Evolutionary conservation across 2,113 vertebrate genomes (phyloP).

Genomic region (Bubalus kerabau): DNA sequence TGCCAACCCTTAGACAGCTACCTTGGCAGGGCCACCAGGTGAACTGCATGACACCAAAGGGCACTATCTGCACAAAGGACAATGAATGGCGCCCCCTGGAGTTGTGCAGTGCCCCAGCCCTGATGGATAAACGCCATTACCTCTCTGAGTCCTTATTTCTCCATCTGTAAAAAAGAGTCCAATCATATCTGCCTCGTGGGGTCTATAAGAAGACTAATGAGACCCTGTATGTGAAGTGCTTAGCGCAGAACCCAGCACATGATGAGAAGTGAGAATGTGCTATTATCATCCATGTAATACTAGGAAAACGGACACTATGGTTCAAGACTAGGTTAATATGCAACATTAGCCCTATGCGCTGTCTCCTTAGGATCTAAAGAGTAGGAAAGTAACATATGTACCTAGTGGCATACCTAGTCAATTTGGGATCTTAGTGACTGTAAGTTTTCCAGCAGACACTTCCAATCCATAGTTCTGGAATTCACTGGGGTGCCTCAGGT

Average conservation of each 20-base stretch:
- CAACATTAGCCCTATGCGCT: neutral
- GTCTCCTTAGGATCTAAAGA: neutral
- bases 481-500: neutral
- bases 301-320: neutral
- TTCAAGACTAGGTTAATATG: neutral
- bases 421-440: neutral
- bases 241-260: neutral
- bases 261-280: neutral
- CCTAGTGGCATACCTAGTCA: accelerated
- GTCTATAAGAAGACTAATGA: neutral
- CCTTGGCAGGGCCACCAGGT: too few species aligned
- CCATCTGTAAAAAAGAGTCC: neutral
- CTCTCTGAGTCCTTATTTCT: neutral
- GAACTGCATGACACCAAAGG: neutral
- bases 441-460: neutral
- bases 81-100: neutral
- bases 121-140: neutral
- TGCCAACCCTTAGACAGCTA: neutral
- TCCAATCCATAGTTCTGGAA: too few species aligned
- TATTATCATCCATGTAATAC: neutral
- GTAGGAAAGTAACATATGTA: neutral
- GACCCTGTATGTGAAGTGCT: neutral
- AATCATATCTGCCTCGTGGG: neutral
- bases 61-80: neutral
- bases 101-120: neutral